Evolutionary conservation across 2,888 invertebrate genomes (phyloP), one percentile per base, ranked within the genome.

Genomic region (Crocallis elinguaria): DNA sequence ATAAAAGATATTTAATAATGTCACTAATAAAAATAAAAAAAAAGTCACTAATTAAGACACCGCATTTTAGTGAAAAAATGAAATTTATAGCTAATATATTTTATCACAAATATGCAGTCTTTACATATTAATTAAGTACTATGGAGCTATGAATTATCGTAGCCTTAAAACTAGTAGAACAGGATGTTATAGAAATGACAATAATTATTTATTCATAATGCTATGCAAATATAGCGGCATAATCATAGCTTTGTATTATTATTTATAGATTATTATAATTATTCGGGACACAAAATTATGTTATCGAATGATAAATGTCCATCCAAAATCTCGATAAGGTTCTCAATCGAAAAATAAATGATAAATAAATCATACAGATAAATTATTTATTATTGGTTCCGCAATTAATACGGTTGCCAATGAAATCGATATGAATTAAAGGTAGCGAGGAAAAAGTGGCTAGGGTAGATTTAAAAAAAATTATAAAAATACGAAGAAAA

Each of bases 171-270:
- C 57, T 17, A 16, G 52, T 44, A 11, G 14, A 59, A 42, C 54
- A 51, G 51, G 59, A 55, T 55, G 16, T 52, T 29, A 52, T 21
- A 16, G 35, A 53, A 36, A 48, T 54, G 43, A 27, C 35, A 32
- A 36, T 45, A 33, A 30, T 32, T n/a, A n/a, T 14, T 33, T 36
- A 36, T 36, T 9, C 21, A 12, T 39, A 32, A 14, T 35, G 25
- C 17, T 42, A 45, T 52, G 41, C 17, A 45, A 45, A 49, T 49
- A 27, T 37, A 11, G 33, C 35, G 48, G 56, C n/a, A 41, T 14
- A 27, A 39, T 16, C 27, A 36, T 19, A 30, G 25, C 38, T 19
- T 35, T 17, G 12, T 21, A 12, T 38, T 38, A 30, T 39, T 48
- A 33, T 46, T 43, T 46, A 25, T 43, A 12, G 9, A 16, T 16